These are phyloP conservation scores for Nannoperca australis DNA, from an alignment of 2,797 vertebrate species.

Conservation along the genomic window DNA sequence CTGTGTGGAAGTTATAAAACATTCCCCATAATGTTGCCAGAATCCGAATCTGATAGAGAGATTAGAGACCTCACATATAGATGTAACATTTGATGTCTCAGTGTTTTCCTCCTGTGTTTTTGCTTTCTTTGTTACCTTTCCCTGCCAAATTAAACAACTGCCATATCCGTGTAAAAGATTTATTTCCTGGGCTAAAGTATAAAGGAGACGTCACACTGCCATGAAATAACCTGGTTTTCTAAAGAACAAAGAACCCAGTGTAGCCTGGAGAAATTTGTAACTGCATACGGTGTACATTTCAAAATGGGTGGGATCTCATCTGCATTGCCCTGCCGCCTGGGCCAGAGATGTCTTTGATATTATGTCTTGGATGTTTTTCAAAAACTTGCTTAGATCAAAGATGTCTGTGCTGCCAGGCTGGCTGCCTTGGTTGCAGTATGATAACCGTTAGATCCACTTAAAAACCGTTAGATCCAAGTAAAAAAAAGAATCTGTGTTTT, in stretches of 20 bases:
- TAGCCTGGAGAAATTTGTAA: slow-evolving; percentile 58
- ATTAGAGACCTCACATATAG: slow-evolving; percentile 52
- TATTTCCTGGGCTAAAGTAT: slow-evolving; percentile 34
- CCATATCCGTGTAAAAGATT: slow-evolving; percentile 49
- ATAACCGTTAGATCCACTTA: slow-evolving; percentile 21
- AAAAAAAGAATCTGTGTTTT: background rate
- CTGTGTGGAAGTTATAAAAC: slow-evolving; percentile 22
- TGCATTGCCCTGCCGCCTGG: slow-evolving; percentile 40
- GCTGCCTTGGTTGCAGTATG: slow-evolving; percentile 30
- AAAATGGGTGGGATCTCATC: slow-evolving; percentile 63
- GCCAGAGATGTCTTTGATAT: slow-evolving; percentile 61
- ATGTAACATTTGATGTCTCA: slow-evolving; percentile 47
- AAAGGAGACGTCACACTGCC: slow-evolving; percentile 32
- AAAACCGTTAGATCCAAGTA: slow-evolving; percentile 14
- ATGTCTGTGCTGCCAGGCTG: slow-evolving; percentile 33
- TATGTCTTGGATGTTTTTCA: slow-evolving; percentile 44
- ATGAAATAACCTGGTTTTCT: slow-evolving; percentile 59
- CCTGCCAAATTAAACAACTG: slow-evolving; percentile 66
- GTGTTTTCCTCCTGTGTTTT: slow-evolving; percentile 37
- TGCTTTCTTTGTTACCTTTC: slow-evolving; percentile 42
- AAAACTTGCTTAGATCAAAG: slow-evolving; percentile 59
- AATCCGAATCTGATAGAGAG: slow-evolving; percentile 23
- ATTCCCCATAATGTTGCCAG: slow-evolving; percentile 25
- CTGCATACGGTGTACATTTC: slow-evolving; percentile 61
- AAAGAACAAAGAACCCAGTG: slow-evolving; percentile 71